These are phyloP conservation scores for Amitus sp. DNA, from an alignment of 2,888 invertebrate species.

Conservation along the genomic window DNA sequence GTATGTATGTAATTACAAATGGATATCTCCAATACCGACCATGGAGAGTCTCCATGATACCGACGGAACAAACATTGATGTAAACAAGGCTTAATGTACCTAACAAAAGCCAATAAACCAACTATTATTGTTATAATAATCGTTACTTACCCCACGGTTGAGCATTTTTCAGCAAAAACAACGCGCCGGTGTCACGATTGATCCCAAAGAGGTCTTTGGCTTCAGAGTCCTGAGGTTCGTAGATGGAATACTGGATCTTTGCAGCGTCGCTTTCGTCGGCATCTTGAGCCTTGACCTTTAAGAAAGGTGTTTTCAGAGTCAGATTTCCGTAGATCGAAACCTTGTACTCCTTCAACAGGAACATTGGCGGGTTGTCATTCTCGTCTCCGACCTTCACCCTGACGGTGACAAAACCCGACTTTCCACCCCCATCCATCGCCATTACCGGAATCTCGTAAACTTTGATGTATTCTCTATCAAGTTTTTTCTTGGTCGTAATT, in stretches of 20 bases:
- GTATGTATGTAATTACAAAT: too few species aligned
- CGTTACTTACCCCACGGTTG: constrained; percentile 67
- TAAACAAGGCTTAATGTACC: too few species aligned
- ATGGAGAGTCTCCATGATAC: too few species aligned
- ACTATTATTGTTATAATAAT: too few species aligned
- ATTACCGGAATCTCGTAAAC: constrained; percentile 80
- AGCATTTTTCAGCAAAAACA: constrained; percentile 75
- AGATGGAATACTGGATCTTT: constrained; percentile 79
- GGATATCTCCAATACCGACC: too few species aligned
- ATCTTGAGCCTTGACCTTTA: constrained; percentile 80
- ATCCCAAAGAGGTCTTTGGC: constrained; percentile 77
- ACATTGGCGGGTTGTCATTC: constrained; percentile 85
- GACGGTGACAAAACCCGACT: constrained; percentile 78
- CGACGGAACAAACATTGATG: too few species aligned
- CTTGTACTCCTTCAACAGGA: constrained; percentile 81
- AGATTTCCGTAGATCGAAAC: constrained; percentile 75
- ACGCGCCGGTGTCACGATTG: constrained; percentile 78
- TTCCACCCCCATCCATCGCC: constrained; percentile 85
- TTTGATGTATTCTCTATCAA: constrained; percentile 75
- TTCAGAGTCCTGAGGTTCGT: constrained; percentile 73
- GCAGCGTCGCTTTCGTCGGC: constrained; percentile 80
- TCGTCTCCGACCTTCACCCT: constrained; percentile 84
- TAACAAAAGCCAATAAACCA: too few species aligned
- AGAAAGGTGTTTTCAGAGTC: constrained; percentile 69
- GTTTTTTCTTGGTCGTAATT: constrained; percentile 74